Conservation (phyloP, 2,113 vertebrate species). For the human (Homo sapiens) region DNA sequence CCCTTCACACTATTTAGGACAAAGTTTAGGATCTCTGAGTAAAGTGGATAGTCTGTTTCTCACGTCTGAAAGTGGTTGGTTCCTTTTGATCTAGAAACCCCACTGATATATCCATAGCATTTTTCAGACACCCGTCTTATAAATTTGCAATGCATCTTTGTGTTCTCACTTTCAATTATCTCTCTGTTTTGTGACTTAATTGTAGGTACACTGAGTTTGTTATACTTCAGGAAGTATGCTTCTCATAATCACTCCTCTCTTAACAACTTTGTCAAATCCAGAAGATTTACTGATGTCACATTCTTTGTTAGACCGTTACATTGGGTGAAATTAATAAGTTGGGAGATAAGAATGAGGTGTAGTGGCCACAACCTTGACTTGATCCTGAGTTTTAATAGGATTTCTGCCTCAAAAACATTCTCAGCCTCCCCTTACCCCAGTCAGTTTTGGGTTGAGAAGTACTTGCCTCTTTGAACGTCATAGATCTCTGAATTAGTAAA, state of each 20-base stretch:
- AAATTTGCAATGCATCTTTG: neutral
- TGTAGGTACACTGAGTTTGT: neutral
- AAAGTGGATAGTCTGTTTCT: neutral
- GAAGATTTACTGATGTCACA: neutral
- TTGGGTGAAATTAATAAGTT: neutral
- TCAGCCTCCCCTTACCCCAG: rapidly evolving
- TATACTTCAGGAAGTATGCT: neutral
- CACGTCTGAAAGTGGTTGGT: neutral
- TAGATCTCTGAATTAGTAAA: neutral
- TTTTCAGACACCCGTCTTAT: neutral
- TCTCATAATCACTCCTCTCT: neutral
- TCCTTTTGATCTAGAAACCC: neutral
- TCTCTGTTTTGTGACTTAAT: neutral
- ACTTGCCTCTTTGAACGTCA: neutral
- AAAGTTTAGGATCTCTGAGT: neutral
- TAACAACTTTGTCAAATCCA: neutral
- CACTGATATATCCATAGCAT: neutral
- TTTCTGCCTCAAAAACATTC: neutral
- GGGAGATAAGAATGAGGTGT: neutral
- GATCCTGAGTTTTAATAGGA: neutral
- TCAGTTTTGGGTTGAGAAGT: neutral
- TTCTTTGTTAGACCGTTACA: neutral
- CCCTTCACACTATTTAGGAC: neutral
- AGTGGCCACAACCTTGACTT: neutral
- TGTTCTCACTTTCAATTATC: neutral